A percentile compares a stretch with the other conserved stretches of the same genome.
These are phyloP conservation scores for Columba livia DNA, from an alignment of 2,113 vertebrate species.

Conservation along the genomic window DNA sequence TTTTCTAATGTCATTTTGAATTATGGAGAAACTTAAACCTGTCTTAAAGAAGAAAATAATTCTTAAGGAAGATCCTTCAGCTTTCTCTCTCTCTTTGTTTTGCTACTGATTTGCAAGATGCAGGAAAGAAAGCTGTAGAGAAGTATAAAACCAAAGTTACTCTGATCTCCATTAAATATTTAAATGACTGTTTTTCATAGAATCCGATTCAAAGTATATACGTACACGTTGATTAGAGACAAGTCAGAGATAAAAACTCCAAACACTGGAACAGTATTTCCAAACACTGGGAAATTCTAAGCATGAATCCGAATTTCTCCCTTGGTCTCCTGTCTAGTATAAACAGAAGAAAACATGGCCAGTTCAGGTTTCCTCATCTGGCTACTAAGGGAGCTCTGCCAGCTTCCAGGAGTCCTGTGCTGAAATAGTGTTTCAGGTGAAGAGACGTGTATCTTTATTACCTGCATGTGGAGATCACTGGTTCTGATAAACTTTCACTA, in stretches of 20 bases:
- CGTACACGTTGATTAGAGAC: not conserved
- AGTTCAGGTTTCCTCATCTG: not conserved
- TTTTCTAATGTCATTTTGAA: not conserved
- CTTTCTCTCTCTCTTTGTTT: not conserved
- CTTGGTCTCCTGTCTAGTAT: not conserved
- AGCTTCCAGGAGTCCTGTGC: not conserved
- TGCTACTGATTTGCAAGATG: not conserved
- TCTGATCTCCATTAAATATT: not conserved
- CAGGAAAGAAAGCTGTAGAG: not conserved
- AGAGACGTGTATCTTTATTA: not conserved
- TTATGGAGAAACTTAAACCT: not conserved
- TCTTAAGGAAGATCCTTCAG: not conserved
- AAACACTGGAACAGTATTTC: not conserved
- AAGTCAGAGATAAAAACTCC: not conserved
- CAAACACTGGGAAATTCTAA: not conserved
- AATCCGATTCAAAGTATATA: not conserved
- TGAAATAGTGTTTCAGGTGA: not conserved
- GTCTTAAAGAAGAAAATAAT: not conserved
- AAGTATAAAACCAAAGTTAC: not conserved
- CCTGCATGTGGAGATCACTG: not conserved
- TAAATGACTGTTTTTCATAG: not conserved
- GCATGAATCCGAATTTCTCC: not conserved
- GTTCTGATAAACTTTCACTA: not conserved
- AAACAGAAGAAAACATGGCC: not conserved
- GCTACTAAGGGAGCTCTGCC: not conserved